phyloP scores from a whole-genome alignment of 2,888 invertebrate species.

The Meteorus colon region DNA sequence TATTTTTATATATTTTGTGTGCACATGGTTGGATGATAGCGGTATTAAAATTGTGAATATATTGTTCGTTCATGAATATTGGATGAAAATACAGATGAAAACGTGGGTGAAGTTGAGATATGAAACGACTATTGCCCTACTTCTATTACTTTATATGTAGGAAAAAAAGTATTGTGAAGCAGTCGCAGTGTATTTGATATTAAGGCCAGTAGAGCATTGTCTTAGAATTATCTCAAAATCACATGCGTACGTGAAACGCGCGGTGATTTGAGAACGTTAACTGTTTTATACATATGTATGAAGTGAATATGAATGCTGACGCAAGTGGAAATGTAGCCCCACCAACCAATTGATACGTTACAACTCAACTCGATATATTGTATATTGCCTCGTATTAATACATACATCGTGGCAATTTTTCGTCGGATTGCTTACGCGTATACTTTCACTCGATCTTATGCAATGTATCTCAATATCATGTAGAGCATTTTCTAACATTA shows the following conservation, averaged over 20 bases:
- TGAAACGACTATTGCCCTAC: background rate
- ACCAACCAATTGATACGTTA: constrained; percentile 49
- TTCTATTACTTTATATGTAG: background rate
- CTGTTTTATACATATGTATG: constrained; percentile 41
- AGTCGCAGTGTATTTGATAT: background rate
- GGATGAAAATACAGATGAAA: too few relatives aligned
- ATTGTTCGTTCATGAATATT: too few relatives aligned
- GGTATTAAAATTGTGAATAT: too few relatives aligned
- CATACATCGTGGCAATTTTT: background rate
- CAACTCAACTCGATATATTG: constrained; percentile 40
- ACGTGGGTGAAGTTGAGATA: too few relatives aligned
- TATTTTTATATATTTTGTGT: too few relatives aligned
- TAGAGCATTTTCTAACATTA: background rate
- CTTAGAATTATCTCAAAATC: constrained; percentile 25
- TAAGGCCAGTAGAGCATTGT: constrained; percentile 36
- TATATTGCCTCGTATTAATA: background rate
- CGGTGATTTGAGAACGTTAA: constrained; percentile 46
- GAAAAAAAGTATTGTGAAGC: background rate
- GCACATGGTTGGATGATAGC: too few relatives aligned
- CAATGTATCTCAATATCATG: background rate
- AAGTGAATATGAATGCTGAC: constrained; percentile 3
- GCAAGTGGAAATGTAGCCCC: constrained; percentile 26
- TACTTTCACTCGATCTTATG: constrained; percentile 36
- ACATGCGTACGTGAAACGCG: constrained; percentile 20
- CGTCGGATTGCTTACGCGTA: background rate